These are phyloP conservation scores for Gorsachius goisagi DNA, from an alignment of 2,113 vertebrate genomes.

Conservation along the genomic window DNA sequence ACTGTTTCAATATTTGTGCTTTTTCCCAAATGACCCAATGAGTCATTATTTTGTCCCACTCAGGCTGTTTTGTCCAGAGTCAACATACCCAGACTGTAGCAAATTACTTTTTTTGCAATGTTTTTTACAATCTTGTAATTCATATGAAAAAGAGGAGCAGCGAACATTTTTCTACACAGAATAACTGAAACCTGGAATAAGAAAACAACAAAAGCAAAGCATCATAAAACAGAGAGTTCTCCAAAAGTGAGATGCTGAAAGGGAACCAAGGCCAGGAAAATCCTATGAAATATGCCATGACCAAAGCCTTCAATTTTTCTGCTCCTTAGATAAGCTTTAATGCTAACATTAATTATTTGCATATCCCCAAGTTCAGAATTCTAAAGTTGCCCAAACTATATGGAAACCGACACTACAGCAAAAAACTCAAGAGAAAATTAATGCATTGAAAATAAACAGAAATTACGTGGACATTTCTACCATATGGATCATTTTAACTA, in stretches of 20 bases:
- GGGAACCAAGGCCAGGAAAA: background rate
- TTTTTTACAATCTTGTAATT: background rate
- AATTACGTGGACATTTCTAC: background rate
- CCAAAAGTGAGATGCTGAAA: background rate
- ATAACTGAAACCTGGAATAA: background rate
- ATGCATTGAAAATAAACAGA: background rate
- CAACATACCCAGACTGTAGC: background rate
- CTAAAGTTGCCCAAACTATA: background rate
- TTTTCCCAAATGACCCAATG: background rate
- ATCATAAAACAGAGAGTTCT: background rate
- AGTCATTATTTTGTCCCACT: background rate
- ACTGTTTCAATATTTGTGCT: background rate
- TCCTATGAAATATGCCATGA: background rate
- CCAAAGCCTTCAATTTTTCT: background rate
- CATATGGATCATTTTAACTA: background rate
- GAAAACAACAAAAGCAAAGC: background rate
- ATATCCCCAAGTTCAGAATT: background rate
- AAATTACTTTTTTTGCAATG: background rate
- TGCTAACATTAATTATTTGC: background rate
- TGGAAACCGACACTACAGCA: background rate
- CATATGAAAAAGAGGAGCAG: background rate
- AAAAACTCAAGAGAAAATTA: background rate
- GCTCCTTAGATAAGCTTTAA: background rate
- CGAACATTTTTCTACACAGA: background rate
- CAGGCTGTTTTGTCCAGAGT: background rate